Base-by-base conservation (phyloP, 1,140 invertebrate species). In the Drosophila lacteicornis region DNA sequence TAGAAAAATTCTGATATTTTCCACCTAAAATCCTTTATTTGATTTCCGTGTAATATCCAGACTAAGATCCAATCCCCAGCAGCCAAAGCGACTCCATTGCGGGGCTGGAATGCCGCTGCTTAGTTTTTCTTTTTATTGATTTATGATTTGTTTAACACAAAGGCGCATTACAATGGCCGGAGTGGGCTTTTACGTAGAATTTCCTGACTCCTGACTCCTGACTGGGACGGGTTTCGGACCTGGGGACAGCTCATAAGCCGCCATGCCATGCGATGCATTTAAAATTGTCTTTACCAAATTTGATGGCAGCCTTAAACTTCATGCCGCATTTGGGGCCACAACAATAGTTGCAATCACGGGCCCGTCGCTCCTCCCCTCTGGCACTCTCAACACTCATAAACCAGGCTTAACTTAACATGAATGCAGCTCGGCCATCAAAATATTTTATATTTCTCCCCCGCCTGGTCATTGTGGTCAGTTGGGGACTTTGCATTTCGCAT, bases 131-230 rank as follows among this genome's bases (percentile, higher is more conserved):
- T 88, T 88, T 88, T 88, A 88, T 88, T 88, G 84, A 88, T 88
- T 88, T 88, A 88, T 88, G 84, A 88, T 88, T 88, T 88, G 84
- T 88, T 88, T 88, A 88, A 88, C 84, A 90, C 84, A 88, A 88
- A 88, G 85, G 85, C 85, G 75, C 84, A 88, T 88, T 88, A 88
- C 85, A 84, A 82, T 86, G 82, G 57, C 42, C 22, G 58, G 83
- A 75, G 75, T 86, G 80, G 80, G 80, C 63, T 84, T 78, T 79
- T 90, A 88, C 81, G 69, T 57, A 69, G 85, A 90, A 90, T 84
- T 83, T 75, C 82, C 71, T 75, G 53, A 50, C 53, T 56, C 61
- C 73, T 13, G 45, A 33, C 45, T 43, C 42, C 47, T 6, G 36
- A 12, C 19, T 7, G 25, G 13, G 30, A 57, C 51, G 59, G 36